These are phyloP conservation scores for Dolomedes plantarius DNA, from an alignment of 2,888 invertebrate species.

Conservation along the genomic window DNA sequence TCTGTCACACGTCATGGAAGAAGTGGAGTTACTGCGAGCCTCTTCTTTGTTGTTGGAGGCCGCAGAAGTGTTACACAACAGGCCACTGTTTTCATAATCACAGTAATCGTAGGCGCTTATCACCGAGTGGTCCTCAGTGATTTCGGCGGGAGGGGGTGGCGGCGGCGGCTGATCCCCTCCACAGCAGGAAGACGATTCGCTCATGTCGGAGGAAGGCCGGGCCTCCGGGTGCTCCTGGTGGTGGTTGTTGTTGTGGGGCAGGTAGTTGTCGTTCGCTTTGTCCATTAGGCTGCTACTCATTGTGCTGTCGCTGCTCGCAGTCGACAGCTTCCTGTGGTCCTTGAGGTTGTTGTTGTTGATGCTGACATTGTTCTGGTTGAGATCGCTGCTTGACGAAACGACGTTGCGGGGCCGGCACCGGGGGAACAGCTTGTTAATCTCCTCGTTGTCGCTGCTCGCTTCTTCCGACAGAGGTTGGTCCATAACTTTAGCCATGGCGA, in stretches of 20 bases:
- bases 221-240: conserved; percentile 20
- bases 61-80: conserved; percentile 29
- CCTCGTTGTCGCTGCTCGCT: conserved; percentile 80
- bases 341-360: conserved; percentile 40
- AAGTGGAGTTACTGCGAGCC: conserved; percentile 44
- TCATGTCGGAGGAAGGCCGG: conserved; percentile 58
- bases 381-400: conserved; percentile 67
- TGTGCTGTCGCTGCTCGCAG: conserved; percentile 57
- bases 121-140: conserved; percentile 62
- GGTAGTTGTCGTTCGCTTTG: conserved; percentile 63
- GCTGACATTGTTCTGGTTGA: conserved; percentile 72
- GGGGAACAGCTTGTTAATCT: conserved; percentile 89
- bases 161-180: conserved; percentile 31
- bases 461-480: conserved; percentile 72
- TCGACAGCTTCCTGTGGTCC: conserved; percentile 61
- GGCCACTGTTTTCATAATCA: conserved; percentile 59
- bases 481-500: conserved; percentile 72
- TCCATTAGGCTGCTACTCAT: conserved; percentile 62
- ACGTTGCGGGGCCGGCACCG: conserved; percentile 84
- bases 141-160: conserved; percentile 43
- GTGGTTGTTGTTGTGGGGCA: conserved; percentile 54
- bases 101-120: conserved; percentile 70
- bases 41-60: conserved; percentile 49
- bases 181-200: conserved; percentile 65
- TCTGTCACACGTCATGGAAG: conserved; percentile 54